Evolutionary conservation across 2,113 vertebrate species (phyloP).

Genomic region (Apaloderma vittatum): DNA sequence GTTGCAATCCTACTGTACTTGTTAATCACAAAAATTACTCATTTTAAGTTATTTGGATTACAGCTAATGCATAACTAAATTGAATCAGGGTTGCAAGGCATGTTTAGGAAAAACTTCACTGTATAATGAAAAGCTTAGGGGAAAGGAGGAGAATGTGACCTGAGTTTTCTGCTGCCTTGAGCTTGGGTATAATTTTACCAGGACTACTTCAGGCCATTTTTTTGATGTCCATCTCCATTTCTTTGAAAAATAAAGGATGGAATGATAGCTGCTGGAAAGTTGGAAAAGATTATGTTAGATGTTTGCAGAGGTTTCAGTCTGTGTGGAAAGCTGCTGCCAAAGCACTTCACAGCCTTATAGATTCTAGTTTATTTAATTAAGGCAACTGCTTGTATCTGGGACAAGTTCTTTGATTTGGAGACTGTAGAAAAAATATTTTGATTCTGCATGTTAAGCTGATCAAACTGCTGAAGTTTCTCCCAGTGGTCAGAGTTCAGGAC

Average conservation of each 20-base stretch:
- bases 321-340: background rate
- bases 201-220: slow-evolving; percentile 8
- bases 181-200: background rate
- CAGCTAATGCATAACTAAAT: background rate
- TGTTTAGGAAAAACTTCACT: background rate
- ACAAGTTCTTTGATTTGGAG: background rate
- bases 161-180: background rate
- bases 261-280: background rate
- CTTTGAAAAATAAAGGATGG: slow-evolving; percentile 11
- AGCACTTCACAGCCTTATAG: background rate
- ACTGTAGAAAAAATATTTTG: background rate
- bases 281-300: background rate
- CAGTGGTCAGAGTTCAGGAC: background rate
- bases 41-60: background rate
- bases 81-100: background rate
- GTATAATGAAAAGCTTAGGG: background rate
- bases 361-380: background rate
- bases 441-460: background rate
- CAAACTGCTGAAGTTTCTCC: background rate
- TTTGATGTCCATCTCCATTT: background rate
- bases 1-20: background rate
- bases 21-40: background rate
- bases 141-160: background rate
- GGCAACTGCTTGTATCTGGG: background rate
- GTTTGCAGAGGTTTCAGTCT: background rate